A percentile compares a stretch with the other conserved stretches of the same genome.
These are phyloP conservation scores for Eupithecia centaureata DNA, from an alignment of 2,888 invertebrate species.

Conservation along the genomic window DNA sequence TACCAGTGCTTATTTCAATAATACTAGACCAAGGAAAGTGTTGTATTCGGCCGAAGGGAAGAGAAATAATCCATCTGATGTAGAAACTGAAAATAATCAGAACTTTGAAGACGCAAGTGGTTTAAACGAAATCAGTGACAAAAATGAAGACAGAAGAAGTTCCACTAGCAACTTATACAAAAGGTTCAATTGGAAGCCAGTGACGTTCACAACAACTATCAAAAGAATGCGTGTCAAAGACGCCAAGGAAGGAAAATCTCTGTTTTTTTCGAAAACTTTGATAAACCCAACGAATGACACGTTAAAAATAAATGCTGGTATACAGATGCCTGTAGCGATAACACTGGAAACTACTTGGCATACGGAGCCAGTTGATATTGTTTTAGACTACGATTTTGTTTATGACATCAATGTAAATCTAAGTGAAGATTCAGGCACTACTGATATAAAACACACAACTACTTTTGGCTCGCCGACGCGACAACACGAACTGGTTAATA, in stretches of 20 bases:
- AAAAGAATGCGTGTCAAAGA: constrained; percentile 17
- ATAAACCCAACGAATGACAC: constrained; percentile 24
- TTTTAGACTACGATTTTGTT: constrained; percentile 22
- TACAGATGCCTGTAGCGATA: constrained; percentile 26
- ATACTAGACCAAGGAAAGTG: constrained; percentile 26
- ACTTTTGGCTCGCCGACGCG: constrained; percentile 19
- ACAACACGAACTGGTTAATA: constrained; percentile 15
- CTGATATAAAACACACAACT: constrained; percentile 18
- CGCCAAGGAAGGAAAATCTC: constrained; percentile 3
- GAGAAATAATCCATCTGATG: background rate
- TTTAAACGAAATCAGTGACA: background rate
- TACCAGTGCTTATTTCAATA: constrained; percentile 19
- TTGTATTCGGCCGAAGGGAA: constrained; percentile 11
- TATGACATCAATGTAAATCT: constrained; percentile 28
- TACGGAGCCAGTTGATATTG: background rate
- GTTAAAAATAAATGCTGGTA: constrained; percentile 21
- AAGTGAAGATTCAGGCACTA: constrained; percentile 18
- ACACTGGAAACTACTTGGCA: constrained; percentile 25
- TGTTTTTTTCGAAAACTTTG: constrained; percentile 12
- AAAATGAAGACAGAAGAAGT: background rate
- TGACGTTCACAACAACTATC: constrained; percentile 14
- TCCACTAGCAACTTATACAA: constrained; percentile 6
- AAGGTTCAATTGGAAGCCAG: constrained; percentile 25
- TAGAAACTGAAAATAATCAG: background rate
- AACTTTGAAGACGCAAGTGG: background rate